Base-by-base conservation (phyloP, 2,797 vertebrate species). In the Semaprochilodus insignis region DNA sequence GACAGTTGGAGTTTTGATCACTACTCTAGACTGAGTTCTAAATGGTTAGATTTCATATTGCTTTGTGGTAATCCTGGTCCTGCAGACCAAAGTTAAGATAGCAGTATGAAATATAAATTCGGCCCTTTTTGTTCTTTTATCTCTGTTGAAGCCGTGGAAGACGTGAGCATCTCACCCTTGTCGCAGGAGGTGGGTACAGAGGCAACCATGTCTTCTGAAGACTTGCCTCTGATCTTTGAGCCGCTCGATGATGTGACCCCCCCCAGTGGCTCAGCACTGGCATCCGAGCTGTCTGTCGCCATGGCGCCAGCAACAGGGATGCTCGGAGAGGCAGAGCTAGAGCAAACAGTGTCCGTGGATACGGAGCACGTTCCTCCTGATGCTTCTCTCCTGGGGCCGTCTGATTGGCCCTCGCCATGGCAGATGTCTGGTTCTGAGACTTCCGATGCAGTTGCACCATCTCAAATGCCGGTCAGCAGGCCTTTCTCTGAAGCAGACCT, bases 181-280 rank as follows among this genome's bases (percentile, higher is more conserved):
- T 89, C 91, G 78, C 91, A 91, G 85, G 93, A 93, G 48, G 89
- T 92, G 51, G 81, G 91, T 87, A 93, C 90, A 3, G 94, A 95
- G 83, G 90, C 90, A 48, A 94, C 93, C 62, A 94, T 94, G 94
- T 94, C 94, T 0, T 94, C 94, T 0, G 91, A 94, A 85, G 90
- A 92, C 10, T 91, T 95, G 19, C 94, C 94, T 72, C 91, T 95
- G 85, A 95, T 96, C 87, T 96, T 96, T 55, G 94, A 95, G 83
- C 93, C 94, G 0, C 84, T 91, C 31, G 94, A 95, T 67, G 94
- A 95, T 13, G 88, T 86, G 69, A 88, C 88, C 11, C 83, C 75
- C 74, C 85, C 91, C 6, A 66, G 69, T 31, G 84, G 81, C 63
- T 78, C 65, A 25, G 44, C 21, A 31, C 40, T 75, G 60, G 48